phyloP scores from a whole-genome alignment of 2,113 vertebrate species.

The Lasiurus cinereus region DNA sequence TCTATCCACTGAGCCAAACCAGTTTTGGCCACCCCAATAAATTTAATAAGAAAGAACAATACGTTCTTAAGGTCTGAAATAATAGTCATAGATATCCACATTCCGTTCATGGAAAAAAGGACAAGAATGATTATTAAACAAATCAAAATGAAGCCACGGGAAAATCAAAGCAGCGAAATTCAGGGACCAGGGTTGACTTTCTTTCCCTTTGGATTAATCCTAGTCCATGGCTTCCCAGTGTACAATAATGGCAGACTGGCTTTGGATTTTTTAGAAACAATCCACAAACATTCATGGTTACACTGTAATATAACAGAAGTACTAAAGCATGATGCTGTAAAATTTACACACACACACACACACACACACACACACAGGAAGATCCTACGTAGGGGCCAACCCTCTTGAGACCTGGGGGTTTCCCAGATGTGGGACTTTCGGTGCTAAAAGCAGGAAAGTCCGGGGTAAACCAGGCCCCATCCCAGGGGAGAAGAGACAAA shows the following conservation, averaged over 20 bases:
- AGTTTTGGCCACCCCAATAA: neutral
- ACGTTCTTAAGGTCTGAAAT: neutral
- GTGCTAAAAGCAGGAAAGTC: slow-evolving; percentile 2
- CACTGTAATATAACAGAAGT: neutral
- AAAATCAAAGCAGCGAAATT: neutral
- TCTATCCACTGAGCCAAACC: too few species aligned
- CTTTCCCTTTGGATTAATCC: neutral
- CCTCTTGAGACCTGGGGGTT: neutral
- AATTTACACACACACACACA: neutral
- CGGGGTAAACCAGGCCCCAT: neutral
- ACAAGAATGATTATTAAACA: neutral
- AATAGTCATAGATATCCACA: neutral
- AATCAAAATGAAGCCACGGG: neutral
- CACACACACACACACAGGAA: neutral
- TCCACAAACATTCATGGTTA: neutral
- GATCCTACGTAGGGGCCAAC: neutral
- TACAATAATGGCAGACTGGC: neutral
- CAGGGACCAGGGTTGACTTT: neutral
- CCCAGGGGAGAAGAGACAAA: neutral
- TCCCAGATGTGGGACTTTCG: neutral
- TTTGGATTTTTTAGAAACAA: slow-evolving; percentile 1
- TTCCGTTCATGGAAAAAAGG: neutral
- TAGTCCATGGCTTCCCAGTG: neutral
- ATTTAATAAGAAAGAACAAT: neutral
- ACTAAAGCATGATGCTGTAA: neutral